phyloP scores from a whole-genome alignment of 2,797 vertebrate genomes.

The Hylomyscus alleni region DNA sequence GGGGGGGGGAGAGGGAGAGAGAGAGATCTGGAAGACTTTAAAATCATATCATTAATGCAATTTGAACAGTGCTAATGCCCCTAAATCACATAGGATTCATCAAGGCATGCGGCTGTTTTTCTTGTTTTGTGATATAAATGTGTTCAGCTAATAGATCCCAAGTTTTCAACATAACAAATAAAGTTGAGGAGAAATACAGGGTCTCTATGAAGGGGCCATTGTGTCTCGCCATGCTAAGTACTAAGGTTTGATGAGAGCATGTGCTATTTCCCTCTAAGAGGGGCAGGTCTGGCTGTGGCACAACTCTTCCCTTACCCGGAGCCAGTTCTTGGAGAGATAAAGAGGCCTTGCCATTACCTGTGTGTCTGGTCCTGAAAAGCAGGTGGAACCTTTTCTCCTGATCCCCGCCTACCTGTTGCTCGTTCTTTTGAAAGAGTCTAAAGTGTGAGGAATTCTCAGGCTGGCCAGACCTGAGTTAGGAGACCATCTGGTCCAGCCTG shows the following conservation, averaged over 20 bases:
- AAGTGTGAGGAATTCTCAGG: background rate
- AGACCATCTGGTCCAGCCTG: background rate
- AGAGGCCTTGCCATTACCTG: background rate
- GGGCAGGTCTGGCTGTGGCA: background rate
- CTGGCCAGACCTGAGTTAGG: background rate
- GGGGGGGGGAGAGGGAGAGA: background rate
- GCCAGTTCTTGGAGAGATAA: background rate
- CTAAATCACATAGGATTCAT: constrained; percentile 1
- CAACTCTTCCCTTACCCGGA: background rate
- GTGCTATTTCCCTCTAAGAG: background rate
- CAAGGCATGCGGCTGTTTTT: constrained; percentile 15
- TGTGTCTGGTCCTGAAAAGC: constrained; percentile 42
- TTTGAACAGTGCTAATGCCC: background rate
- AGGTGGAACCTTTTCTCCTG: background rate
- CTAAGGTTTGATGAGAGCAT: background rate
- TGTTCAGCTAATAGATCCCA: background rate
- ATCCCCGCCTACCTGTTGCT: constrained; percentile 44
- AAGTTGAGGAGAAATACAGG: background rate
- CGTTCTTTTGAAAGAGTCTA: background rate
- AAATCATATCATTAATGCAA: constrained; percentile 1
- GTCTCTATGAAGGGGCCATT: background rate
- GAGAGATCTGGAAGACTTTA: background rate
- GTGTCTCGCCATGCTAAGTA: background rate
- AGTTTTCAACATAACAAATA: background rate
- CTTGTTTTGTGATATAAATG: background rate